phyloP scores from a whole-genome alignment of 2,797 vertebrate species.

The Geotria australis region DNA sequence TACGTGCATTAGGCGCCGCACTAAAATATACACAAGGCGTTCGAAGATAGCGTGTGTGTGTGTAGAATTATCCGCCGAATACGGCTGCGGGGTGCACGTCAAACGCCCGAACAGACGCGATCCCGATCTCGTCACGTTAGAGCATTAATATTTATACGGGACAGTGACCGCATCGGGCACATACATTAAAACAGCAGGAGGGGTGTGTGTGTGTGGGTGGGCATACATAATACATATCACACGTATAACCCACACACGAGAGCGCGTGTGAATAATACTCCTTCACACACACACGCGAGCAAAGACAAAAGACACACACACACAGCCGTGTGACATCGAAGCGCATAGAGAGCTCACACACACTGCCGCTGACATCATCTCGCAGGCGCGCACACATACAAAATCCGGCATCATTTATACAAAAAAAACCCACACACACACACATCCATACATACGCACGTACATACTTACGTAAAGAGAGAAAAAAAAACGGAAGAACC shows the following conservation, averaged over 20 bases:
- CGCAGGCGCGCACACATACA: neutral
- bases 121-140: no score
- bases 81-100: no score
- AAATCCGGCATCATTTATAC: neutral
- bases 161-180: no score
- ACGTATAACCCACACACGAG: no score
- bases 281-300: neutral
- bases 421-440: neutral
- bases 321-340: neutral
- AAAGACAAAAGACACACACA: neutral
- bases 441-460: neutral
- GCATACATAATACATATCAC: neutral
- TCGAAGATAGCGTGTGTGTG: no score
- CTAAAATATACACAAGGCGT: no score
- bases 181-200: no score
- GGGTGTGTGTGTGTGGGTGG: no score
- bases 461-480: neutral
- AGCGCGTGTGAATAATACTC: neutral
- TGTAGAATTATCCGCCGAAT: no score
- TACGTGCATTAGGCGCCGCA: no score
- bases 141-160: no score
- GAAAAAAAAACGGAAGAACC: neutral
- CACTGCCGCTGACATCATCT: neutral
- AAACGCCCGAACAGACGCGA: no score
- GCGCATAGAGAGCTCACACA: neutral